Percentiles rank a stretch among this genome's conserved stretches.
phyloP scores from a whole-genome alignment of 2,888 invertebrate species.

The Lepidonotus clava region DNA sequence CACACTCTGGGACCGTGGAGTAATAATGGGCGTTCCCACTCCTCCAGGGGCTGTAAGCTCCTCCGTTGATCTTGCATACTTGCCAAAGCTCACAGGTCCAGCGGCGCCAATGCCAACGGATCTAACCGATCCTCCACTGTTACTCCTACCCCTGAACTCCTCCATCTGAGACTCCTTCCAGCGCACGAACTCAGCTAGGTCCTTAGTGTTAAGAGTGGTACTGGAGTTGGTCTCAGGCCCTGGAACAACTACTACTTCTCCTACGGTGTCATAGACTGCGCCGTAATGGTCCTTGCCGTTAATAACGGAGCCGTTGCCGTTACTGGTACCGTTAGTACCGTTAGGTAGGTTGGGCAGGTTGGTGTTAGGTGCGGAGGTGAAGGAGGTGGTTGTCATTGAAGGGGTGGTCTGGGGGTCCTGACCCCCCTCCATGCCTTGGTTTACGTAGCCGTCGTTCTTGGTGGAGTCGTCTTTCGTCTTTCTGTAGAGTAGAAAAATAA shows the following conservation, averaged over 20 bases:
- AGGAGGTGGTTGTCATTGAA: not conserved
- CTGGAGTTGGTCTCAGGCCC: not conserved
- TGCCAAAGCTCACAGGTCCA: not conserved
- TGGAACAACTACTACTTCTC: too few species aligned
- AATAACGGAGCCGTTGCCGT: not conserved
- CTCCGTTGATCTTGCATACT: not conserved
- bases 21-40: too few species aligned
- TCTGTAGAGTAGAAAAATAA: too few species aligned
- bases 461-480: not conserved
- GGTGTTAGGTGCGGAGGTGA: not conserved
- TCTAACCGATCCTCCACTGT: not conserved
- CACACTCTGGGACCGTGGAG: too few species aligned
- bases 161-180: not conserved
- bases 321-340: not conserved
- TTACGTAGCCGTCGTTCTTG: not conserved
- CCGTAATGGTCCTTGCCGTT: not conserved
- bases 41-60: not conserved
- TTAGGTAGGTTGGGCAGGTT: not conserved
- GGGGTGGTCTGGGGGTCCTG: not conserved
- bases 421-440: not conserved
- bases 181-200: not conserved
- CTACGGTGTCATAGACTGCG: not conserved
- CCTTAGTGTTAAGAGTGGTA: not conserved
- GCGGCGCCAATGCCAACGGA: constrained; percentile 20
- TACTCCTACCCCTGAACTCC: not conserved